Base-by-base conservation (phyloP, 1,140 invertebrate genomes). In the Eulimnadia texana region DNA sequence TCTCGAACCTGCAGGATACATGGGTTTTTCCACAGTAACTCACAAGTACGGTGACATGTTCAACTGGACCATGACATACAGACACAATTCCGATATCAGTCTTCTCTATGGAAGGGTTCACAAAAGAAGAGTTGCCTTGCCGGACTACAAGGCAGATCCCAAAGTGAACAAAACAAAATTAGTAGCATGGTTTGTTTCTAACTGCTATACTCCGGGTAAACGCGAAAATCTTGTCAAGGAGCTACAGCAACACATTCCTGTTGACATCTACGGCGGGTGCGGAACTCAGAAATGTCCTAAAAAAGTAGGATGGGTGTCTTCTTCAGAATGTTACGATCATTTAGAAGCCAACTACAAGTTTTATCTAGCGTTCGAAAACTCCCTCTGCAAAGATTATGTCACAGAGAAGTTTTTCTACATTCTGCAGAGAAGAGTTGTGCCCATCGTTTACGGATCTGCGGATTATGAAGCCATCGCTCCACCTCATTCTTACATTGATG, bases 241-340 rank as follows among this genome's bases (percentile, higher is more conserved):
- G 57, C 65, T 79, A 2, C 47, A 68, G 16, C 68, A 73, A 29
- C 70, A 74, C 63, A 74, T 80, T 16, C 53, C 69, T n/a, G 74
- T 80, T n/a, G 76, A 79, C 64, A 72, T 78, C 33, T 79, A 72
- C 64, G 78, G 78, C 22, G 64, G 63, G 0, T 80, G 78, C 67
- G 68, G 68, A 3, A 60, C 60, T 20, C 50, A 66, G 2, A 55
- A 60, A 2, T 67, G 72, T 56, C 65, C 68, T 3, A 61, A 65
- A 2, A 52, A 56, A 11, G 29, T 11, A 27, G 29, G 28, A 22
- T 42, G 22, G 13, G 55, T 49, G n/a, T 52, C 16, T 16, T 23
- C 22, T 1, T 23, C 58, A 3, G 50, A 11, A n/a, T 74, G 71
- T 33, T 68, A 67, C 27, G 3, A 61, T 0, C 42, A 59, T 50